Conservation (phyloP, 2,888 invertebrate genomes). For the Caenorhabditis sp. region DNA sequence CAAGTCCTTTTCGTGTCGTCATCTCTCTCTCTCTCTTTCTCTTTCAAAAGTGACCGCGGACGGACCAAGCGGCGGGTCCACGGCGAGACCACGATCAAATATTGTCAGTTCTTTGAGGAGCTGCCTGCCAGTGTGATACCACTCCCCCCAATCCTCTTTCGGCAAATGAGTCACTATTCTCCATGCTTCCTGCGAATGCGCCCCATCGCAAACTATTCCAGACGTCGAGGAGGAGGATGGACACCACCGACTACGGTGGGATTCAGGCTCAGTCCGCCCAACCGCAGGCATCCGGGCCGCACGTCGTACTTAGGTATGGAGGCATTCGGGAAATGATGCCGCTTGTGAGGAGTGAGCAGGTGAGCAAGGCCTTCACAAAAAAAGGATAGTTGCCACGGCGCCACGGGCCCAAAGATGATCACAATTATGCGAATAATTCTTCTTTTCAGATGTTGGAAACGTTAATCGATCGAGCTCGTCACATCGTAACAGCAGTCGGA, state of each 20-base stretch:
- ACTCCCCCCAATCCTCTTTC: not conserved
- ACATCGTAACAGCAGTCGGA: constrained; percentile 66
- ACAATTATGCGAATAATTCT: too few species aligned
- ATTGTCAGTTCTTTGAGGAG: constrained; percentile 1
- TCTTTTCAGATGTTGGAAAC: constrained; percentile 69
- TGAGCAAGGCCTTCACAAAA: too few species aligned
- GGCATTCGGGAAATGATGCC: constrained; percentile 38
- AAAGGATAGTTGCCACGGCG: not conserved
- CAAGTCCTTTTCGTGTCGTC: not conserved
- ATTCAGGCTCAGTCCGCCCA: too few species aligned
- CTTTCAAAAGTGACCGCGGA: constrained; percentile 22
- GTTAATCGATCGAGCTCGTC: constrained; percentile 67
- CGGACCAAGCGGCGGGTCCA: constrained; percentile 6
- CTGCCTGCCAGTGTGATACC: too few species aligned
- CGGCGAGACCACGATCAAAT: constrained; percentile 43
- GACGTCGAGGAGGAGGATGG: constrained; percentile 17
- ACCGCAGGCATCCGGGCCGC: not conserved
- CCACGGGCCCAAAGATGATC: too few species aligned
- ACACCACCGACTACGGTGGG: constrained; percentile 27
- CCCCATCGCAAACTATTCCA: not conserved
- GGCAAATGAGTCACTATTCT: not conserved
- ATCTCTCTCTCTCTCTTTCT: not conserved
- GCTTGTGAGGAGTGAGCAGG: constrained; percentile 40
- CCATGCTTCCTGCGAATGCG: not conserved
- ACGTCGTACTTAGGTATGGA: constrained; percentile 50